phyloP scores from a whole-genome alignment of 2,888 invertebrate species.

The Polietes domitor region DNA sequence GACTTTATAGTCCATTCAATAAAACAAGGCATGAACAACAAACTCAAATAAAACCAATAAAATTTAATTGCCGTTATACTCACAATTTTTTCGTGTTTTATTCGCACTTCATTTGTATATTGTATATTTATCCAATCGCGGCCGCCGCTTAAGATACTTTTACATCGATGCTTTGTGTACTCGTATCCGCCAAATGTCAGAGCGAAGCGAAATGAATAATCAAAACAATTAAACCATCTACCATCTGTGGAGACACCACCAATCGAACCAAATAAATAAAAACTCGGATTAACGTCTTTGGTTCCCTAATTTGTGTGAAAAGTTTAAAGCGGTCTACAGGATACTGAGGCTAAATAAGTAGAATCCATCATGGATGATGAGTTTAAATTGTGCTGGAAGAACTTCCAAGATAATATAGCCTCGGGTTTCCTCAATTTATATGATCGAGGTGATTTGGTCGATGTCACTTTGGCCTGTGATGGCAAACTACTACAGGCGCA shows the following conservation, averaged over 20 bases:
- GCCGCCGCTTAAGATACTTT: not conserved
- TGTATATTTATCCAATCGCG: conserved; percentile 4
- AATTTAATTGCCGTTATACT: conserved; percentile 66
- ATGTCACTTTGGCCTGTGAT: conserved; percentile 82
- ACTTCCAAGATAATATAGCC: conserved; percentile 81
- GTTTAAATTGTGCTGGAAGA: conserved; percentile 81
- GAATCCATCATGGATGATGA: conserved; percentile 78
- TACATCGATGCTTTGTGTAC: not conserved
- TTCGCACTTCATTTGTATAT: not conserved
- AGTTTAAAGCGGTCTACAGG: too few species aligned
- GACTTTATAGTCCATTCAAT: too few species aligned
- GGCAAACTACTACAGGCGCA: conserved; percentile 82
- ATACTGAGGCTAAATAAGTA: not conserved
- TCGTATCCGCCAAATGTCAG: conserved; percentile 56
- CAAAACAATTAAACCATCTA: conserved; percentile 56
- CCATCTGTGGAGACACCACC: not conserved
- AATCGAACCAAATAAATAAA: conserved; percentile 21
- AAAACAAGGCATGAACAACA: too few species aligned
- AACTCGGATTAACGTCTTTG: not conserved
- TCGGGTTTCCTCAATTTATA: conserved; percentile 81
- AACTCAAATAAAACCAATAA: conserved; percentile 63
- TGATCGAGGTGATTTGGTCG: conserved; percentile 81
- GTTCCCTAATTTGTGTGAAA: not conserved
- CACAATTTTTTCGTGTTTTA: conserved; percentile 23
- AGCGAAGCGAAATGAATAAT: conserved; percentile 51